These are phyloP conservation scores for Periplaneta americana DNA, from an alignment of 1,140 invertebrate genomes.

Conservation along the genomic window DNA sequence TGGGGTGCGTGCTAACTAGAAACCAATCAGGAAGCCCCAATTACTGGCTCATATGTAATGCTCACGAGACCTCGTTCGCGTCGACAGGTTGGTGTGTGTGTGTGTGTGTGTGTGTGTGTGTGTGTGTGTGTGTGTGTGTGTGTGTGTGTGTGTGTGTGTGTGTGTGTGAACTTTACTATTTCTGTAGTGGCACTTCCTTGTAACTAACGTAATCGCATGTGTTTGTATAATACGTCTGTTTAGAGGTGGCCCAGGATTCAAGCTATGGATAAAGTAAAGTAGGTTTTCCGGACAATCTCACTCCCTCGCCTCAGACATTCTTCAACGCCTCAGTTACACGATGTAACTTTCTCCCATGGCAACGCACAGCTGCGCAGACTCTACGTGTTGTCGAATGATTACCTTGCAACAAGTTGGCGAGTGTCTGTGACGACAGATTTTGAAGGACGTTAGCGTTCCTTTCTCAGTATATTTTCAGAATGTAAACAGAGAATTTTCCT, in stretches of 20 bases:
- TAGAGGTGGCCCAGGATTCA: neutral
- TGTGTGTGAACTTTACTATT: neutral
- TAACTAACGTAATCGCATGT: neutral
- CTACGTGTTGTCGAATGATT: too few relatives aligned
- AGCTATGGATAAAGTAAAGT: neutral
- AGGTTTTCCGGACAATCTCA: neutral
- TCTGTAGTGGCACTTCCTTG: neutral
- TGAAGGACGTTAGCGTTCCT: too few relatives aligned
- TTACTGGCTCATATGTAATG: neutral
- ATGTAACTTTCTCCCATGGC: neutral
- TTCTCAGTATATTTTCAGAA: too few relatives aligned
- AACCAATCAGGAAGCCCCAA: neutral
- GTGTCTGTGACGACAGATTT: too few relatives aligned
- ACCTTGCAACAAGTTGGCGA: too few relatives aligned
- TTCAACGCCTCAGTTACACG: neutral
- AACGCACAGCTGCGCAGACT: too few relatives aligned
- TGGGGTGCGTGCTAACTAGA: neutral
- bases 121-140: too few relatives aligned
- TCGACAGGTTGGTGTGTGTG: too few relatives aligned
- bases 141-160: too few relatives aligned
- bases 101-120: too few relatives aligned
- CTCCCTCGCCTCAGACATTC: neutral
- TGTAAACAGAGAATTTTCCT: too few relatives aligned
- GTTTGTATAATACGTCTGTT: neutral
- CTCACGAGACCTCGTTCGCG: neutral